phyloP scores from a whole-genome alignment of 2,797 vertebrate species.

The Chanos chanos region DNA sequence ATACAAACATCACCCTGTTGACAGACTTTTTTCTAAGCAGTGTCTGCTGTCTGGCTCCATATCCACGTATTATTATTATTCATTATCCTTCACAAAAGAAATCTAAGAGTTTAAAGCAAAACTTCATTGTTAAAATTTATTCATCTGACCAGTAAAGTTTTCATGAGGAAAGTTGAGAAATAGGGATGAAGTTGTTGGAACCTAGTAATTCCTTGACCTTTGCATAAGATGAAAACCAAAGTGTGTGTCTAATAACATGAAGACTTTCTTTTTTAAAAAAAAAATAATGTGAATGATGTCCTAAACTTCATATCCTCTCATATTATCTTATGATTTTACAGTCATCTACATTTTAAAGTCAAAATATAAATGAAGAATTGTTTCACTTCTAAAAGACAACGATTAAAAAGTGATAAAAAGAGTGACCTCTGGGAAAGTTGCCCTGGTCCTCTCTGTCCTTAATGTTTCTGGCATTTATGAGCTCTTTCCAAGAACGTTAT shows the following conservation, averaged over 20 bases:
- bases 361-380: slow-evolving; percentile 15
- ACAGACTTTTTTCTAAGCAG: slow-evolving; percentile 40
- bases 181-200: too few species aligned
- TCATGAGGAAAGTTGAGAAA: too few species aligned
- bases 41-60: slow-evolving; percentile 32
- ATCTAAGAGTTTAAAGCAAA: background rate
- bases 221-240: too few species aligned
- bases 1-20: slow-evolving; percentile 50
- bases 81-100: slow-evolving; percentile 42
- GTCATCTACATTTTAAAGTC: too few species aligned
- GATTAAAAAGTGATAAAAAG: background rate
- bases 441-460: background rate
- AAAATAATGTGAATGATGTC: too few species aligned
- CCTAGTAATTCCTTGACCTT: too few species aligned
- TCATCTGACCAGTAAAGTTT: too few species aligned
- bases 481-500: background rate
- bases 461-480: slow-evolving; percentile 1
- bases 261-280: too few species aligned
- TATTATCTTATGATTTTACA: too few species aligned
- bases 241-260: too few species aligned
- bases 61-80: slow-evolving; percentile 35
- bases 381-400: slow-evolving; percentile 1
- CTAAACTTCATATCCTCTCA: too few species aligned
- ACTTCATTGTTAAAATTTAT: background rate
- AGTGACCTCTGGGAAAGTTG: background rate